Base-by-base conservation (phyloP, 2,113 vertebrate species). In the Tichodroma muraria region DNA sequence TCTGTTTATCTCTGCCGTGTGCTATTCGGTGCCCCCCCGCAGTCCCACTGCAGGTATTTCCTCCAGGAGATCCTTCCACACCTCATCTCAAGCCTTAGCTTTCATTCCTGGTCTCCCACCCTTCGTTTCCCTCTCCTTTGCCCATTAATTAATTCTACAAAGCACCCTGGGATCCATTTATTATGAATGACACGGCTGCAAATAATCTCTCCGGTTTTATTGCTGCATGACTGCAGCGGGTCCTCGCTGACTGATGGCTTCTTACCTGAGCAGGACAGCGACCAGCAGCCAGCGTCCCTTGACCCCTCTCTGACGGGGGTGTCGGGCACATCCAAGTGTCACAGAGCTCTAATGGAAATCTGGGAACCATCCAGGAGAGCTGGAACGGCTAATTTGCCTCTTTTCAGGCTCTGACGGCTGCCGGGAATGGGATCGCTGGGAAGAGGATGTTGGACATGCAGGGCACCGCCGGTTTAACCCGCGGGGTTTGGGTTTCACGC, bases 71-170 rank as follows among this genome's bases (percentile, higher is more conserved):
- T 27, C 52, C 79, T 66, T 83, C 76, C 60, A 18, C 60, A 71
- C 11, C 68, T 73, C 85, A 33, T 27, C 78, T 40, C 71, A 59
- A 91, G 18, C 59, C 30, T 54, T 5, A 35, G 52, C 54, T 79
- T 65, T 68, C 13, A 73, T 60, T 75, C 52, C 35, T 25, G 12
- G 3, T 54, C 59, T 88, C 63, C 59, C 30, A 3, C 52, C 89
- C 79, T 83, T 94, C 76, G 83, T 94, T 93, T 83, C 82, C 61
- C 85, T 60, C 79, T 68, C 64, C 52, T 91, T 83, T 63, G 52
- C 47, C 88, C 78, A 52, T 78, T 93, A 94, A 96, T 97, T 97
- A 90, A 94, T 95, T 95, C 93, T 33, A 80, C 88, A 88, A 88
- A 94, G 88, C 85, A 53, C 64, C 84, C 56, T 15, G 91, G 85